Percentiles rank a stretch among this genome's conserved stretches.
Conservation (phyloP, 2,113 vertebrate genomes). For the Pimephales promelas region DNA sequence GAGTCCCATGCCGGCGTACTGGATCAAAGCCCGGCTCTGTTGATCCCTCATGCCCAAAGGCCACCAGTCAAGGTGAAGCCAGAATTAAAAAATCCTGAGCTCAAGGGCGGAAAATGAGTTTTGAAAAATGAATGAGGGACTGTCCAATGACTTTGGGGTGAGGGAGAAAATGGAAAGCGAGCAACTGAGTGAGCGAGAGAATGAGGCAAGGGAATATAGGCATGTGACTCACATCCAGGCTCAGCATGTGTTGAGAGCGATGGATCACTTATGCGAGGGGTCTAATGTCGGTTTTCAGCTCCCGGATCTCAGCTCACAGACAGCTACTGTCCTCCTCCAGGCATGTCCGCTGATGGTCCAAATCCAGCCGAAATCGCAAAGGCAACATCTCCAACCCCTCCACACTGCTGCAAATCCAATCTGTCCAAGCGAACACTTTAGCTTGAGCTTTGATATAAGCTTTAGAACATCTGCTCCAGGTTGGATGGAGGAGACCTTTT, state of each 20-base stretch:
- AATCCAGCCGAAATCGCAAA: slow-evolving; percentile 51
- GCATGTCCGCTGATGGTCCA: slow-evolving; percentile 44
- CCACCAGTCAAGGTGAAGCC: slow-evolving; percentile 56
- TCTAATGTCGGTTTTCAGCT: slow-evolving; percentile 56
- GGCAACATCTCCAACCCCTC: slow-evolving; percentile 25
- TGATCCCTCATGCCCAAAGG: slow-evolving; percentile 59
- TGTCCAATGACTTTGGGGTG: slow-evolving; percentile 43
- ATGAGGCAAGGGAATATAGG: slow-evolving; percentile 11
- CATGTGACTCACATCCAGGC: slow-evolving; percentile 57
- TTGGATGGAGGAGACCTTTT: slow-evolving; percentile 20
- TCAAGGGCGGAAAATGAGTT: slow-evolving; percentile 56
- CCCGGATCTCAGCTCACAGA: slow-evolving; percentile 52
- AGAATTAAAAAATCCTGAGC: slow-evolving; percentile 58
- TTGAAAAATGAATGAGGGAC: slow-evolving; percentile 59
- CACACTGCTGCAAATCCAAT: slow-evolving; percentile 39
- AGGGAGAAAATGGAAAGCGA: neutral
- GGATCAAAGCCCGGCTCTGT: slow-evolving; percentile 55
- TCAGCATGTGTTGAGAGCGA: slow-evolving; percentile 29
- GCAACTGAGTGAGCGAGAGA: neutral
- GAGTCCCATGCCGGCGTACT: slow-evolving; percentile 45
- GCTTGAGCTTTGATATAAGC: slow-evolving; percentile 41
- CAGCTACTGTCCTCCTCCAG: slow-evolving; percentile 49
- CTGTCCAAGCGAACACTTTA: slow-evolving; percentile 34
- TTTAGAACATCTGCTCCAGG: slow-evolving; percentile 35
- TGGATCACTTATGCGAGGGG: slow-evolving; percentile 44